Evolutionary conservation across 2,113 vertebrate species (phyloP).

Genomic region (Siniperca knerii): DNA sequence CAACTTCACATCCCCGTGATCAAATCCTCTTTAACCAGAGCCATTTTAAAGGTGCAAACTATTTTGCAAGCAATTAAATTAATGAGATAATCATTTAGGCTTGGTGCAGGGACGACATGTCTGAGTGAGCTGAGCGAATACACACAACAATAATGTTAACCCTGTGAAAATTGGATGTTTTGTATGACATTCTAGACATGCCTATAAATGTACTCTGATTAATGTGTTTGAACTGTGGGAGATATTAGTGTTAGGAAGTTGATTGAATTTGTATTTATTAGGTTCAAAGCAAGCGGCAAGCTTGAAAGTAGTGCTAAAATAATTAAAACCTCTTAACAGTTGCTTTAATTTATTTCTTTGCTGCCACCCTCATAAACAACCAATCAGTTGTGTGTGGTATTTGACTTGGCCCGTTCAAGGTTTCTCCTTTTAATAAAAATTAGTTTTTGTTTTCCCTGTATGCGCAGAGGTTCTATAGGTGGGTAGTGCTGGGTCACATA

Average conservation of each 20-base stretch:
- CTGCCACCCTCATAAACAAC: neutral
- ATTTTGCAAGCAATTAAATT: slow-evolving; percentile 5
- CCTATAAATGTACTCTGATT: slow-evolving; percentile 1
- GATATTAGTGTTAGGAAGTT: neutral
- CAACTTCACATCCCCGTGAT: neutral
- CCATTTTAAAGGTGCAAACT: slow-evolving; percentile 4
- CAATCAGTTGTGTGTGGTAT: neutral
- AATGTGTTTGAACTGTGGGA: slow-evolving; percentile 8
- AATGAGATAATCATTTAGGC: slow-evolving; percentile 14
- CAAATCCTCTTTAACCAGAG: slow-evolving; percentile 1
- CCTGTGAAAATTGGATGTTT: neutral
- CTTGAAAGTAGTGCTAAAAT: neutral
- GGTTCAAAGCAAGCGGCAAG: neutral
- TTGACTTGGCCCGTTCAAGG: neutral
- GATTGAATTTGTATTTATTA: slow-evolving; percentile 4
- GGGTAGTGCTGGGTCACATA: neutral
- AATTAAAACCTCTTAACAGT: neutral
- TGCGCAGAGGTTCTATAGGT: neutral
- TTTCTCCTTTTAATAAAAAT: neutral
- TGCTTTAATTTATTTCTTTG: neutral
- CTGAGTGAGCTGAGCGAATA: neutral
- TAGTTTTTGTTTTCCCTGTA: neutral
- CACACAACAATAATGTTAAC: neutral
- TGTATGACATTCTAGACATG: neutral
- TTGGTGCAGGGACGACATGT: neutral